Evolutionary conservation across 2,113 vertebrate genomes (phyloP), one percentile per base, ranked within the genome.

Genomic region (Callopanchax toddi): DNA sequence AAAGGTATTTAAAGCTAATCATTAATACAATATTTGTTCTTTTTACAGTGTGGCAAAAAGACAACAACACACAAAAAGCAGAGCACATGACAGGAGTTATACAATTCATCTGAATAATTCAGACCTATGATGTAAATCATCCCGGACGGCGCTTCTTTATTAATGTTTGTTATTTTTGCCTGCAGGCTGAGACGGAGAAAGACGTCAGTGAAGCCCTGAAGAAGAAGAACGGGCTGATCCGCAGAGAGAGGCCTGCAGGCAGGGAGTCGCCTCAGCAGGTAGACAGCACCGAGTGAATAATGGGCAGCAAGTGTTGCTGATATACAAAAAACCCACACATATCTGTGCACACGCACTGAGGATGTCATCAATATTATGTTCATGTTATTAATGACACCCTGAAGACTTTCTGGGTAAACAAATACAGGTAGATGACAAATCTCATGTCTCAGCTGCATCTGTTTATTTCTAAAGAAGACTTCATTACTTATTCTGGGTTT

Each of bases 211-310:
- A 71, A 21, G 20, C 76, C 1, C 82, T 81, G 86, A 90, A 83
- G 82, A 92, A 83, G 78, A 92, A 74, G 66, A 93, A 93, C 58
- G 91, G 90, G 50, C 71, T 93, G 60, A 87, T 90, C 74, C 83
- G 83, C 37, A 86, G 89, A 80, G 91, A 88, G 70, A 86, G 90
- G 50, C 90, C 91, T 3, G 84, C 89, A 59, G 90, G 92, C 63
- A 82, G 87, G 59, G 92, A 93, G 84, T 86, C 91, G 48, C 79
- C 85, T 74, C 84, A 77, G 25, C 89, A 86, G 89, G 91, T 91
- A 87, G 53, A 82, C 64, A 15, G 46, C 39, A 37, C 29, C 39
- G 34, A 51, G 60, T 64, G 49, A 78, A 43, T 53, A 52, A 76
- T 67, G 62, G 37, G 32, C 65, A n/a, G 15, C 8, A 5, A 21